A percentile compares a stretch with the other conserved stretches of the same genome.
Conservation (phyloP, 2,797 vertebrate genomes). For the Cyclura pinguis region DNA sequence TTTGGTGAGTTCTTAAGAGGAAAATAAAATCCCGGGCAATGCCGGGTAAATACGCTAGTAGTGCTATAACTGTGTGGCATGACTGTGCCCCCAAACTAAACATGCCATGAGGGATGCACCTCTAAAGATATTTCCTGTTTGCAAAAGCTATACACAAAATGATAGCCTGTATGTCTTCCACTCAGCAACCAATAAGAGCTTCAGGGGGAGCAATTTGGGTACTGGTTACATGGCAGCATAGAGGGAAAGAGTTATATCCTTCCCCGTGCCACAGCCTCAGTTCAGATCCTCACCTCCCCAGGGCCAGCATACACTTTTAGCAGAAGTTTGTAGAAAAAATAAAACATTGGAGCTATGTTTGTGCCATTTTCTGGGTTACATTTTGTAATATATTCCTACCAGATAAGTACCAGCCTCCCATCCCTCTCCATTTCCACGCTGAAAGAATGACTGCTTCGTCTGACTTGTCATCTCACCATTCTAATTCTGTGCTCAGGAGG, state of each 20-base stretch:
- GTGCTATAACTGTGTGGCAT: too few species aligned
- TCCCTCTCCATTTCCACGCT: constrained; percentile 1
- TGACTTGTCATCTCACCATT: background rate
- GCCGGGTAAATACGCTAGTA: too few species aligned
- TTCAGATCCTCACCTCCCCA: too few species aligned
- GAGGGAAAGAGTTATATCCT: background rate
- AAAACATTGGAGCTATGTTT: background rate
- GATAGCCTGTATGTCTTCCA: background rate
- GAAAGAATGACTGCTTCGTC: constrained; percentile 13
- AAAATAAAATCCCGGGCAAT: too few species aligned
- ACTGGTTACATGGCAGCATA: background rate
- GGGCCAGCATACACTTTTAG: background rate
- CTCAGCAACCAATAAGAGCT: background rate
- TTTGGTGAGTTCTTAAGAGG: too few species aligned
- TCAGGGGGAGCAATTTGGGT: background rate
- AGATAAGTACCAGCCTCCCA: background rate
- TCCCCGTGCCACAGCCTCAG: background rate
- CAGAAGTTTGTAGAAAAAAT: background rate
- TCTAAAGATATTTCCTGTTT: background rate
- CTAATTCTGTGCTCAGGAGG: constrained; percentile 24
- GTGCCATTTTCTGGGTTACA: background rate
- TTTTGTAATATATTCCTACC: background rate
- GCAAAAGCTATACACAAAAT: background rate
- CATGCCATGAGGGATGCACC: background rate
- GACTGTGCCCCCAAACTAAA: background rate